Percentiles rank a stretch among this genome's conserved stretches.
Evolutionary conservation across 92 coral and sea anemone genomes (phyloP).

Genomic region (Desmophyllum pertusum): DNA sequence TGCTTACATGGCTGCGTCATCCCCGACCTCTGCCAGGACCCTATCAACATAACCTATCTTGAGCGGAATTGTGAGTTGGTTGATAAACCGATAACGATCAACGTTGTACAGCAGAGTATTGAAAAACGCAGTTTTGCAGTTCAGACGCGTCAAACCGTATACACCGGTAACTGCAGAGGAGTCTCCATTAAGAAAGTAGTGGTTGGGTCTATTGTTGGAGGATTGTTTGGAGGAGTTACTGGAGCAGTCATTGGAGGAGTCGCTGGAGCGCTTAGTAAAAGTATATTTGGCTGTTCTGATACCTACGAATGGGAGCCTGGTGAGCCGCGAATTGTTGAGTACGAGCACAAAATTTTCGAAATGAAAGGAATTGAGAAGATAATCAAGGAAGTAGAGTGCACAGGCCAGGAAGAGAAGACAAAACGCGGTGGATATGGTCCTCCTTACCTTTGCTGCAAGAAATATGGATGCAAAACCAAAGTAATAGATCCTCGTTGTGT

Average conservation of each 20-base stretch:
- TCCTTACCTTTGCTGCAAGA: constrained; percentile 41
- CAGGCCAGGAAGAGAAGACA: constrained; percentile 13
- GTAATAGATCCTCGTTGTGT: constrained; percentile 40
- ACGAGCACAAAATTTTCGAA: background rate
- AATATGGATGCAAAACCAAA: constrained; percentile 24
- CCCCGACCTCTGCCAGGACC: constrained; percentile 42
- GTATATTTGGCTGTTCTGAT: constrained; percentile 7
- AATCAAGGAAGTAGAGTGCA: constrained; percentile 33
- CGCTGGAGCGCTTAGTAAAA: background rate
- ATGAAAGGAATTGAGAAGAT: background rate
- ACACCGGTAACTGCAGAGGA: constrained; percentile 14
- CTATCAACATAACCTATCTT: background rate
- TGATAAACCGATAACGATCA: background rate
- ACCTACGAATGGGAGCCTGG: constrained; percentile 9
- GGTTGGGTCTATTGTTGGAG: background rate
- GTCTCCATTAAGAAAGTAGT: background rate
- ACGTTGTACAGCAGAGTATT: constrained; percentile 10
- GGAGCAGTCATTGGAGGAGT: background rate
- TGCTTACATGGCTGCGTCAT: constrained; percentile 24
- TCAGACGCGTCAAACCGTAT: constrained; percentile 5
- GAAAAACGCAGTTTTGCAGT: constrained; percentile 1
- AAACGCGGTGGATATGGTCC: constrained; percentile 39
- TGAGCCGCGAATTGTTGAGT: background rate
- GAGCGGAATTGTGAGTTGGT: constrained; percentile 25
- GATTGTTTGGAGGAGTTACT: background rate